phyloP scores from a whole-genome alignment of 2,113 vertebrate genomes.

The Australoheros scitulus region DNA sequence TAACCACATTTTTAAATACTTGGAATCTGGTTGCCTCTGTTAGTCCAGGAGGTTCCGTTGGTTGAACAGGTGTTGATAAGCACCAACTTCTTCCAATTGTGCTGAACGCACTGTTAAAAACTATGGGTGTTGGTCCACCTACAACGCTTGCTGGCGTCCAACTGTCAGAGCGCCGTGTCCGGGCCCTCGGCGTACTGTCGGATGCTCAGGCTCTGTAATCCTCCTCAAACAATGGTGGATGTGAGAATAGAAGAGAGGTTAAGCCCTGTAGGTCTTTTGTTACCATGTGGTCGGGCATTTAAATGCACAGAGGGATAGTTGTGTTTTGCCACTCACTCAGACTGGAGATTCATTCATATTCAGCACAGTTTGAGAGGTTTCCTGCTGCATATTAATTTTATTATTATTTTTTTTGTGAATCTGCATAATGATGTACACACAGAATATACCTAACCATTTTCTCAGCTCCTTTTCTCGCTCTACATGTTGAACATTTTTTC shows the following conservation, averaged over 20 bases:
- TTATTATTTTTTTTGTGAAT: neutral
- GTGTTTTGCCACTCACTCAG: neutral
- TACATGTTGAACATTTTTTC: neutral
- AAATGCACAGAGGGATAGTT: constrained; percentile 18
- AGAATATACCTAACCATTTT: neutral
- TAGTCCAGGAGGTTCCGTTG: constrained; percentile 1
- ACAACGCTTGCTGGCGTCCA: constrained; percentile 26
- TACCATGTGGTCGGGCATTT: constrained; percentile 29
- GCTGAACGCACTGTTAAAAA: constrained; percentile 51
- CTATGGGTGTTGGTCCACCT: constrained; percentile 25
- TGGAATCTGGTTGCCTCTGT: neutral
- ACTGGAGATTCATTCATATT: neutral
- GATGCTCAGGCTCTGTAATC: constrained; percentile 61
- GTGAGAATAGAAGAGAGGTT: constrained; percentile 56
- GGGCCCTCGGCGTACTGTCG: constrained; percentile 31
- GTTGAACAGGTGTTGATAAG: constrained; percentile 32
- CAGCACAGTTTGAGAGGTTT: neutral
- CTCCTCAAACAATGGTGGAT: constrained; percentile 65
- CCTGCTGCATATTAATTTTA: neutral
- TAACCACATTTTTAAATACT: too few relatives aligned
- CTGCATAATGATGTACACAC: neutral
- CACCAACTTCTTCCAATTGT: constrained; percentile 32
- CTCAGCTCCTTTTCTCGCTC: neutral
- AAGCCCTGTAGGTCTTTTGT: constrained; percentile 46
- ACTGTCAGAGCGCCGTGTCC: constrained; percentile 21